Evolutionary conservation across 2,113 vertebrate genomes (phyloP), one percentile per base, ranked within the genome.

Genomic region (Sarotherodon lohbergeri): DNA sequence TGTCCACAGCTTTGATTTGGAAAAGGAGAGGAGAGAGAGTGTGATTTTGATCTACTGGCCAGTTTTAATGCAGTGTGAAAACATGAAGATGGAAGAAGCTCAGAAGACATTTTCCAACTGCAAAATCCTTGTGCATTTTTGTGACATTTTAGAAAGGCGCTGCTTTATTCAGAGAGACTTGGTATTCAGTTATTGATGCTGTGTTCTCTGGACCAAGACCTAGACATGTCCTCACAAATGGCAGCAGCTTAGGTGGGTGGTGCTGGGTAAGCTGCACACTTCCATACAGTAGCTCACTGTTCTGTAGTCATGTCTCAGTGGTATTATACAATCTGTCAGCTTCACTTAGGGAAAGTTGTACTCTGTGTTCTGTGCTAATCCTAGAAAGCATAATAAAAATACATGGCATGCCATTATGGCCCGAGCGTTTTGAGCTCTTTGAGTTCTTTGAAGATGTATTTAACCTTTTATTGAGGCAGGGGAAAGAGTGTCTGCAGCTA

Each of bases 251-350:
- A 14, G 71, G 81, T 22, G 79, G 79, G 55, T 71, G 83, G 36
- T 84, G 66, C 85, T 54, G 71, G 88, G 59, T 54, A 84, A 90
- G 90, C 43, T 14, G 52, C n/a, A 36, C 59, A 50, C 48, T 88
- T 86, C 84, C 59, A 27, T 63, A 61, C 79, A 79, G 76, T 2
- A 32, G 29, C 71, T 83, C 29, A 46, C 81, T 86, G 50, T 71
- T 89, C 80, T 90, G 54, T 56, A 84, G 81, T 86, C 6, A 5
- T 52, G 43, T 86, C 88, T 89, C 90, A 3, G 66, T 88, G 82
- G 85, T 91, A 61, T 92, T 90, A 81, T 43, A 83, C 68, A 88
- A 90, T 87, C 84, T 91, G 84, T 85, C 86, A 56, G 63, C 57
- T 88, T 82, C 80, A 81, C 41, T 89, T 66, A 52, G 84, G 46